Percentiles rank a stretch among this genome's conserved stretches.
Conservation (phyloP, 2,888 invertebrate species). For the Sepiola atlantica region DNA sequence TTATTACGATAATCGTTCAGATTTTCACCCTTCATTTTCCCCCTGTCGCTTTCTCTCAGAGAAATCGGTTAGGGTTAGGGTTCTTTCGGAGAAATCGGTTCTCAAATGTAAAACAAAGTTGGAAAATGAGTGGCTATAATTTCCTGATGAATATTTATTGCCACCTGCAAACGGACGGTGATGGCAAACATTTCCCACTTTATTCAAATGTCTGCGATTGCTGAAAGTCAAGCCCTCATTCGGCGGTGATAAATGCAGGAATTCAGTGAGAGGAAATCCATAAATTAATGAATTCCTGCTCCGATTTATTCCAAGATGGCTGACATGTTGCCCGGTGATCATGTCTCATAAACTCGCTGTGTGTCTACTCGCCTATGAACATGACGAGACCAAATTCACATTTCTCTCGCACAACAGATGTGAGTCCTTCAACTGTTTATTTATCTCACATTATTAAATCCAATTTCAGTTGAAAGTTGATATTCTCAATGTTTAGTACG, state of each 20-base stretch:
- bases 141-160: neutral
- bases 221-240: neutral
- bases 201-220: neutral
- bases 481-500: too few species aligned
- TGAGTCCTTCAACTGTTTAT: too few species aligned
- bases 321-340: neutral
- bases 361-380: neutral
- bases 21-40: too few species aligned
- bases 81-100: too few species aligned
- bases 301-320: neutral
- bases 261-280: neutral
- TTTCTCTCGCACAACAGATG: neutral
- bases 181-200: neutral
- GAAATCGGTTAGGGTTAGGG: too few species aligned
- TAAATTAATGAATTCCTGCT: neutral
- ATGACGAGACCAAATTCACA: neutral
- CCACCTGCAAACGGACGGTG: neutral
- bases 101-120: too few species aligned
- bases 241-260: neutral
- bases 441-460: too few species aligned
- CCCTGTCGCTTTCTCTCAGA: too few species aligned
- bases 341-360: neutral
- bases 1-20: too few species aligned
- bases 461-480: too few species aligned
- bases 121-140: too few species aligned